These are phyloP conservation scores for Steinernema feltiae DNA, from an alignment of 1,140 invertebrate species.

Conservation along the genomic window DNA sequence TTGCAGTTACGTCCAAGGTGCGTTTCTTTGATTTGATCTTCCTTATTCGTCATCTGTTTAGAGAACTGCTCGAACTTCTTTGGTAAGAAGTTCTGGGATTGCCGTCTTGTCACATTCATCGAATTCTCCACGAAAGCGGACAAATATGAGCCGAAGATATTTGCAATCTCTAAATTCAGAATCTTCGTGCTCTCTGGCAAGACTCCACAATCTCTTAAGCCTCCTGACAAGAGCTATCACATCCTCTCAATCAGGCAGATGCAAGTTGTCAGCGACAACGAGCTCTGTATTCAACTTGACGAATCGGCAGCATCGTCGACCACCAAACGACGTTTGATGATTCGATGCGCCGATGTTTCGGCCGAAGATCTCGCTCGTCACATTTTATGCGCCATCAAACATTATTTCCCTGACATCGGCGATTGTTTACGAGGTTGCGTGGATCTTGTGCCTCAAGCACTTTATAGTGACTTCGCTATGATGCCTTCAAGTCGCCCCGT, in stretches of 20 bases:
- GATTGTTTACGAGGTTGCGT: conserved; percentile 33
- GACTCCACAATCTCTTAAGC: conserved; percentile 40
- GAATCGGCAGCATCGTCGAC: conserved; percentile 4
- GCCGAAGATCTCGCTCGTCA: conserved; percentile 45
- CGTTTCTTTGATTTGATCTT: conserved; percentile 10
- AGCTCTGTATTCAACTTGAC: conserved; percentile 24
- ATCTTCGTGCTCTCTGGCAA: conserved; percentile 51
- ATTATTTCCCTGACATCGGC: conserved; percentile 55
- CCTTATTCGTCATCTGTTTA: conserved; percentile 33
- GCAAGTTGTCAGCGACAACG: conserved; percentile 34
- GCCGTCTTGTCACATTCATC: conserved; percentile 36
- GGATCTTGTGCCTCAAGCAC: conserved; percentile 30
- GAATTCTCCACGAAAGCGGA: conserved; percentile 46
- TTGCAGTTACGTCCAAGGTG: conserved; percentile 47
- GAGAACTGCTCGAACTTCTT: conserved; percentile 48
- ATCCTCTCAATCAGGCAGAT: conserved; percentile 44
- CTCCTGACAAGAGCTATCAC: conserved; percentile 50
- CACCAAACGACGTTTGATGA: not conserved
- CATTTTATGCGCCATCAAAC: conserved; percentile 48
- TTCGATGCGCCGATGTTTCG: conserved; percentile 5
- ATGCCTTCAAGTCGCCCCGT: conserved; percentile 42
- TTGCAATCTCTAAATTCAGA: conserved; percentile 55
- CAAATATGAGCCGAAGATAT: conserved; percentile 47
- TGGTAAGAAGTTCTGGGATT: conserved; percentile 55
- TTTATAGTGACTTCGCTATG: conserved; percentile 43